Conservation (phyloP, 1,140 invertebrate genomes). For the Pseudomyrmex dendroicus region DNA sequence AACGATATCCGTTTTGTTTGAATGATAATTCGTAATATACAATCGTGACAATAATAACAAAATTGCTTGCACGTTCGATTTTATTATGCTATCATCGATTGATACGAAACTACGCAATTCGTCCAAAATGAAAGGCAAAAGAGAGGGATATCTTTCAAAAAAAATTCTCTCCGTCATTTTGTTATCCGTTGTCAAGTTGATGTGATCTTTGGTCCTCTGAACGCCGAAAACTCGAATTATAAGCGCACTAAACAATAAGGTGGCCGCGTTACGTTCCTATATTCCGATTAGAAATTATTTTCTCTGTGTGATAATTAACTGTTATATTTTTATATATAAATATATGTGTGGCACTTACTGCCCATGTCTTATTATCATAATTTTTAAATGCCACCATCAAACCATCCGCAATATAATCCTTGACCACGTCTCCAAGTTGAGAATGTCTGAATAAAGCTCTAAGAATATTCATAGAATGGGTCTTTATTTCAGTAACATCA, state of each 20-base stretch:
- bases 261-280: conserved; percentile 94
- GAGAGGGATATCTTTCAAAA: conserved; percentile 92
- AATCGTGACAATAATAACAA: conserved; percentile 92
- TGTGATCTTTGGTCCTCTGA: conserved; percentile 89
- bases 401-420: conserved; percentile 90
- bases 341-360: conserved; percentile 85
- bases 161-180: conserved; percentile 92
- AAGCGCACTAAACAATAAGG: conserved; percentile 93
- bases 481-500: conserved; percentile 86
- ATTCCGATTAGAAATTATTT: conserved; percentile 61
- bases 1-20: conserved; percentile 88
- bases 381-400: conserved; percentile 90
- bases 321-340: conserved; percentile 4
- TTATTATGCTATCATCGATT: conserved; percentile 79
- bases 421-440: conserved; percentile 90
- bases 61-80: conserved; percentile 90
- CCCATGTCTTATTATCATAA: conserved; percentile 92
- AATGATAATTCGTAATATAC: conserved; percentile 88
- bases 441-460: conserved; percentile 92
- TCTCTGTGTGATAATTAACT: conserved; percentile 6
- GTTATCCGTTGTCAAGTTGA: conserved; percentile 91
- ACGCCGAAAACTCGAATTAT: conserved; percentile 96
- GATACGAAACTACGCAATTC: conserved; percentile 86
- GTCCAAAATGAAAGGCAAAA: conserved; percentile 92
- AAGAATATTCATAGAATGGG: conserved; percentile 95